Conservation (phyloP, 1,140 invertebrate genomes). For the Bombus superbus region DNA sequence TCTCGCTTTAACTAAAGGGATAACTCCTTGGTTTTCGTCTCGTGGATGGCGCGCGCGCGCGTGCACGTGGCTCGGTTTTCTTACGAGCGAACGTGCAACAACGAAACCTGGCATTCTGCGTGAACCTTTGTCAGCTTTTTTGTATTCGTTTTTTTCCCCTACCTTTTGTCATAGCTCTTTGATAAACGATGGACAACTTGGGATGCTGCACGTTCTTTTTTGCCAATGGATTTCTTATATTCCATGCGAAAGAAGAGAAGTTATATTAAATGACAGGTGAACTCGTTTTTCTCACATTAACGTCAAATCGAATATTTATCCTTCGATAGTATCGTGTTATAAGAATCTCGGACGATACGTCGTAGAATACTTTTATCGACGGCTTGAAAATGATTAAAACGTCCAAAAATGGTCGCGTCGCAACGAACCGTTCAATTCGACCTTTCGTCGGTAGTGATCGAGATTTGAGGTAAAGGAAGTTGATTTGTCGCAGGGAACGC, state of each 20-base stretch:
- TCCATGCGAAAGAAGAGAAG: no score
- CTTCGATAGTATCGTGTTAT: neutral
- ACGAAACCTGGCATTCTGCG: constrained; percentile 40
- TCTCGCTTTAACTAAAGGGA: constrained; percentile 50
- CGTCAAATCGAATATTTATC: no score
- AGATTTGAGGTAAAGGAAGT: neutral
- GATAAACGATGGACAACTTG: neutral
- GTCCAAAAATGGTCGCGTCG: neutral
- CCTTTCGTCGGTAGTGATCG: neutral
- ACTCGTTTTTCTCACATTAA: no score
- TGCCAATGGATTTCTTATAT: no score
- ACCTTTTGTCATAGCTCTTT: neutral
- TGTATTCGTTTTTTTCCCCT: neutral
- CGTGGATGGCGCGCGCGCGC: neutral
- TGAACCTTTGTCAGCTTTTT: constrained; percentile 37
- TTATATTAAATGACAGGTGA: no score
- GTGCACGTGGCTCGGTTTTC: constrained; percentile 16
- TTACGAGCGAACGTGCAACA: constrained; percentile 28
- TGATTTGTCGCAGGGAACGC: constrained; percentile 9
- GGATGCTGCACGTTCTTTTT: no score
- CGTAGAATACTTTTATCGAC: neutral
- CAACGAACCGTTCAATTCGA: neutral
- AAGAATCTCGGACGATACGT: neutral
- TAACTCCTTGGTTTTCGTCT: constrained; percentile 49
- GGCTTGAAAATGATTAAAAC: neutral